A percentile compares a stretch with the other conserved stretches of the same genome.
These are phyloP conservation scores for Fragum fragum DNA, from an alignment of 2,888 invertebrate genomes.

Conservation along the genomic window DNA sequence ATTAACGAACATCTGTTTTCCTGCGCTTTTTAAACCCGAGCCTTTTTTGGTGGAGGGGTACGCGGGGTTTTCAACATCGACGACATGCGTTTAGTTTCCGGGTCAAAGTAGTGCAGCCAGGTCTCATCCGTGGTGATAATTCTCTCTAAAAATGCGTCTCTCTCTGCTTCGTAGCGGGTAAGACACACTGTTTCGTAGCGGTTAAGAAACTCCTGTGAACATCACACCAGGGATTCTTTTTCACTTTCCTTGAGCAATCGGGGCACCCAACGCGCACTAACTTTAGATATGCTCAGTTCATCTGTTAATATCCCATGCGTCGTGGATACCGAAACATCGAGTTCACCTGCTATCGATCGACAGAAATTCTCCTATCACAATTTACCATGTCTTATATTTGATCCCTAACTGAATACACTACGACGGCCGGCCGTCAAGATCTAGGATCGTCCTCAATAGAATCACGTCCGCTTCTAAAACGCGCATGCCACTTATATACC, in stretches of 20 bases:
- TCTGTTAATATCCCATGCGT: conserved; percentile 1
- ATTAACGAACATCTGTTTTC: conserved; percentile 27
- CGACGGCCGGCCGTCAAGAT: not conserved
- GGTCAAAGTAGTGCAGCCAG: conserved; percentile 28
- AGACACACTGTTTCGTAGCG: conserved; percentile 14
- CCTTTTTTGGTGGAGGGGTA: conserved; percentile 32
- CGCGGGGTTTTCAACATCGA: conserved; percentile 11
- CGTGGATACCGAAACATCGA: conserved; percentile 1
- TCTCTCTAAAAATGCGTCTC: not conserved
- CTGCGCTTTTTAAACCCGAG: not conserved
- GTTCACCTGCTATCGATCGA: not conserved
- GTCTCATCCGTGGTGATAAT: conserved; percentile 35
- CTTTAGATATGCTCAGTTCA: conserved; percentile 6
- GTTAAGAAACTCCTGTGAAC: conserved; percentile 14
- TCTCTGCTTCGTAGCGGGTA: not conserved
- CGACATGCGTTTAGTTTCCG: not conserved
- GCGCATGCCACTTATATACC: not conserved
- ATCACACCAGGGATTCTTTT: not conserved
- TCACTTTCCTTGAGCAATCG: conserved; percentile 10
- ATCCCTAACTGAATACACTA: not conserved
- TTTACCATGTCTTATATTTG: not conserved
- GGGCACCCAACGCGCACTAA: conserved; percentile 11
- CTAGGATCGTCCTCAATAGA: conserved; percentile 7
- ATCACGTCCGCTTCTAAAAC: not conserved
- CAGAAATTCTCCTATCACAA: not conserved